Evolutionary conservation across 2,113 vertebrate species (phyloP), one percentile per base, ranked within the genome.

Genomic region (Percopsis transmontana): DNA sequence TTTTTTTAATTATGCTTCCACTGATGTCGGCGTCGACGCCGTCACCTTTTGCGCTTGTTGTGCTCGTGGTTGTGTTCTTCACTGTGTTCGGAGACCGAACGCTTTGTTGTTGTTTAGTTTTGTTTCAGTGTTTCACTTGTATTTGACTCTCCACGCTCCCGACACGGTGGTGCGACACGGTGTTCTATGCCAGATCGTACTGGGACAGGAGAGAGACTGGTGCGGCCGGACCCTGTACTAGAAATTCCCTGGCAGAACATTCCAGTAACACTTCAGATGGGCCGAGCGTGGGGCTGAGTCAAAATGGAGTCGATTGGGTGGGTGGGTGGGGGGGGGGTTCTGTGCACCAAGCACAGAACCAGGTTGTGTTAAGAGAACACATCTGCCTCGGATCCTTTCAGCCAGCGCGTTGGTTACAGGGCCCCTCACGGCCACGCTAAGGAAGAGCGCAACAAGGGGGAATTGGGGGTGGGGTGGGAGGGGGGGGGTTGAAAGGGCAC

Each of bases 1-100:
- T 58, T 23, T 60, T 56, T 41, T 63, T 41, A 83, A 58, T 77
- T 69, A 47, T 19, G 65, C 76, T 83, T 82, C 72, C 68, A 68
- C 80, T 58, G 66, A 66, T 85, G 80, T 90, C 77, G 52, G 68
- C 63, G 79, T 84, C 20, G 53, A 84, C 54, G 80, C 82, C 86
- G 83, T 61, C 66, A 42, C 42, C 62, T 51, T 44, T 19, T 57
- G 53, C 11, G 45, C 38, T 27, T 44, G 40, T 80, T 83, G 84
- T 81, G 68, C 73, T 72, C 76, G 75, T 27, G 21, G 40, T 80
- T 83, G 84, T 81, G 68, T 70, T 72, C 76, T 73, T 87, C 62
- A 48, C 85, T 23, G 55, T 81, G 62, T 84, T 84, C 41, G 68
- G 79, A 79, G 72, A 68, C 76, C 20, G 64, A 86, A 72, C 23